Evolutionary conservation across 1,140 invertebrate species (phyloP).

Genomic region (Camponotus vicinus): DNA sequence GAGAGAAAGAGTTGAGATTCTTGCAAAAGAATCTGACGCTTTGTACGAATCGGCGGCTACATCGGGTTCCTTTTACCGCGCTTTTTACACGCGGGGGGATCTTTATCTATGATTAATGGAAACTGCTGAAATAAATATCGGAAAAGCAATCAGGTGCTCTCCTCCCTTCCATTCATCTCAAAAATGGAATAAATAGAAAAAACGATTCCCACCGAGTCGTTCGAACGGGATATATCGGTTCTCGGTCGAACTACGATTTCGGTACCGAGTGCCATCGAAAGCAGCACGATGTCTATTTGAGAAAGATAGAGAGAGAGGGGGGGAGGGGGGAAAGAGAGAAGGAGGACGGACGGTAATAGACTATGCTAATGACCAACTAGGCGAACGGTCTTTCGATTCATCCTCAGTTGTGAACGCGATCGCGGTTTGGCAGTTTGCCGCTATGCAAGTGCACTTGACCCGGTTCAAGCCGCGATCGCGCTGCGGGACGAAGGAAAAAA

Average conservation of each 20-base stretch:
- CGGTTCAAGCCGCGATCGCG: slow-evolving; percentile 19
- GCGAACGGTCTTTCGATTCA: slow-evolving; percentile 43
- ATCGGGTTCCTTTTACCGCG: slow-evolving; percentile 48
- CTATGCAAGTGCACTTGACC: slow-evolving; percentile 54
- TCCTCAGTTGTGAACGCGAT: slow-evolving; percentile 37
- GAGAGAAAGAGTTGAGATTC: slow-evolving; percentile 5
- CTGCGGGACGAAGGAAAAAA: not conserved
- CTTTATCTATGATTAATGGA: slow-evolving; percentile 69
- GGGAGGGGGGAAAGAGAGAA: not conserved
- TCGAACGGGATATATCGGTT: slow-evolving; percentile 68
- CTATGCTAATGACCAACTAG: slow-evolving; percentile 50
- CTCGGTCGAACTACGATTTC: slow-evolving; percentile 57
- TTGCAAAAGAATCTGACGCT: slow-evolving; percentile 39
- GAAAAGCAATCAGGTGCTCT: slow-evolving; percentile 69
- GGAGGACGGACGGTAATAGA: slow-evolving; percentile 25
- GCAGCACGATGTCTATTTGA: slow-evolving; percentile 13
- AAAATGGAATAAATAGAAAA: slow-evolving; percentile 67
- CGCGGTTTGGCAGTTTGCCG: slow-evolving; percentile 63
- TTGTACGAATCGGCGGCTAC: slow-evolving; percentile 41
- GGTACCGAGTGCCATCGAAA: slow-evolving; percentile 43
- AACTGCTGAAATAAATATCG: slow-evolving; percentile 71
- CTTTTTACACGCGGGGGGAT: slow-evolving; percentile 26
- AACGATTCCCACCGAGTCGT: slow-evolving; percentile 31
- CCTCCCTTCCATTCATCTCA: slow-evolving; percentile 4
- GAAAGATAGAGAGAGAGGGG: not conserved